A percentile compares a stretch with the other conserved stretches of the same genome.
Conservation (phyloP, 2,113 vertebrate genomes). For the Acanthisitta chloris region DNA sequence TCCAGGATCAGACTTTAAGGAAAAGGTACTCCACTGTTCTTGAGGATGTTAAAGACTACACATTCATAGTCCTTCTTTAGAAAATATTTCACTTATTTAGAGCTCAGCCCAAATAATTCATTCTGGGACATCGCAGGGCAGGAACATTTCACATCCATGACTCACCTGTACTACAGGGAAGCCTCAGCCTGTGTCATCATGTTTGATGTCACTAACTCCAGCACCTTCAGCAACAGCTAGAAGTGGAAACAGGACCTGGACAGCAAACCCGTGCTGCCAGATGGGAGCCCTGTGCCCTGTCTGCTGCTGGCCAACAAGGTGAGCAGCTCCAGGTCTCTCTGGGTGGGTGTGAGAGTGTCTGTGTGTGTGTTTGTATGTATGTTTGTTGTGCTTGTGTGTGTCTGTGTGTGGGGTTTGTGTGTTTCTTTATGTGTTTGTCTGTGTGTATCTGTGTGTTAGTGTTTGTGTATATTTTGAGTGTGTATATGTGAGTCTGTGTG, state of each 20-base stretch:
- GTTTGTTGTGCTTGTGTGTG: too few species aligned
- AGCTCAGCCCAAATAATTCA: neutral
- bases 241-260: conserved; percentile 88
- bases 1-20: neutral
- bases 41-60: neutral
- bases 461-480: too few species aligned
- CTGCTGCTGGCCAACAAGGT: conserved; percentile 89
- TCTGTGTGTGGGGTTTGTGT: too few species aligned
- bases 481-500: too few species aligned
- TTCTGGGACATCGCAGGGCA: too few species aligned
- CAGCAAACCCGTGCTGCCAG: conserved; percentile 76
- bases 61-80: accelerated
- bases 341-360: accelerated
- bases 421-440: too few species aligned
- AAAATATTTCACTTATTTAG: neutral
- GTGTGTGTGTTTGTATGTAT: too few species aligned
- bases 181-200: conserved; percentile 83
- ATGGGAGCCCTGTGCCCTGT: conserved; percentile 78
- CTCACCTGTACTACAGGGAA: conserved; percentile 82
- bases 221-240: conserved; percentile 81
- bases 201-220: conserved; percentile 82
- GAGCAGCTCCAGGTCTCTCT: too few species aligned
- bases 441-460: too few species aligned
- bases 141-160: conserved; percentile 89
- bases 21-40: accelerated